phyloP scores from a whole-genome alignment of 2,113 vertebrate genomes.

The Actinemys pallida region DNA sequence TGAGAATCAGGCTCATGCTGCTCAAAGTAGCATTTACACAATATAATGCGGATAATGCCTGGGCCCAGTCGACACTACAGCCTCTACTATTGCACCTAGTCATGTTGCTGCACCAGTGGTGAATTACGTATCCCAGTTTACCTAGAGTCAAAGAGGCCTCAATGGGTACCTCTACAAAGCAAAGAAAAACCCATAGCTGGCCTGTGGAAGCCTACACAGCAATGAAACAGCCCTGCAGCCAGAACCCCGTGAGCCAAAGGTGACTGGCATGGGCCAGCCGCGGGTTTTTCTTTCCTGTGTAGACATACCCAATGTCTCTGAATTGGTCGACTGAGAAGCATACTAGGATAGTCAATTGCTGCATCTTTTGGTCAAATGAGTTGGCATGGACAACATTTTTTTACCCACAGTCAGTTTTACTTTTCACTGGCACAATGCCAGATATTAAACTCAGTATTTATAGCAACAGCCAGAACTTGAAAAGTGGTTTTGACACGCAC shows the following conservation, averaged over 20 bases:
- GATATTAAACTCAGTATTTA: neutral
- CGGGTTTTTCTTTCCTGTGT: neutral
- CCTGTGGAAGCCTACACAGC: neutral
- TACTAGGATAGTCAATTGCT: neutral
- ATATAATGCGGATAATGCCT: neutral
- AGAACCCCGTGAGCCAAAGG: neutral
- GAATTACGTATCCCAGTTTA: neutral
- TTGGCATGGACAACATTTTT: neutral
- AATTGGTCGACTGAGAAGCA: neutral
- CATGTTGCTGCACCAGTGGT: too few species aligned
- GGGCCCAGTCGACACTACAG: neutral
- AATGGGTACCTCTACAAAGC: too few species aligned
- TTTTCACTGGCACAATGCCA: neutral
- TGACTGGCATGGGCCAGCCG: neutral
- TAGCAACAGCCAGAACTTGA: neutral
- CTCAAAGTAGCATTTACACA: neutral
- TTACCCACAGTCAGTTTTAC: neutral
- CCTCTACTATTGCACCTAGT: neutral
- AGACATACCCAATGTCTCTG: neutral
- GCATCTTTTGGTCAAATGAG: neutral
- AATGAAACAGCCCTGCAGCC: neutral
- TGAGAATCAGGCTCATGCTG: neutral
- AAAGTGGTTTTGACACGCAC: neutral
- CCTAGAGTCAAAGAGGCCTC: neutral
- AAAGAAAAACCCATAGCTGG: too few species aligned